Evolutionary conservation across 1,140 invertebrate genomes (phyloP).

Genomic region (Gonioctena quinquepunctata): DNA sequence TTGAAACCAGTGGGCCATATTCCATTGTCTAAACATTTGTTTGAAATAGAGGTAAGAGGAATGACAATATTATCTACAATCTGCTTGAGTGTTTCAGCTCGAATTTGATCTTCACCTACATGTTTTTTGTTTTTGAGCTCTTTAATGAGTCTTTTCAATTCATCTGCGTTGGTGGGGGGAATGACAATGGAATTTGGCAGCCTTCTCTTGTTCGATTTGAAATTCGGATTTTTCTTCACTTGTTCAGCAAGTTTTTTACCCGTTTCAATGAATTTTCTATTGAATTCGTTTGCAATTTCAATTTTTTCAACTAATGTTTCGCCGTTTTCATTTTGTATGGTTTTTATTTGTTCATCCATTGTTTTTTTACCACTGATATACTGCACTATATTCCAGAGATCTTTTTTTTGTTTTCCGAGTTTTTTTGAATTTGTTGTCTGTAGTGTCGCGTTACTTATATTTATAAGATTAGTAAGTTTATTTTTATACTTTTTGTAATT

Average conservation of each 20-base stretch:
- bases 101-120: background rate
- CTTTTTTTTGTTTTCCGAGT: too few relatives aligned
- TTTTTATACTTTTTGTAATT: too few relatives aligned
- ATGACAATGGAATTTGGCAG: background rate
- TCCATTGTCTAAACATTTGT: background rate
- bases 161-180: background rate
- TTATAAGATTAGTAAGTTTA: too few relatives aligned
- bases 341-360: too few relatives aligned
- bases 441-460: too few relatives aligned
- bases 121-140: background rate
- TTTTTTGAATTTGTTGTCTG: too few relatives aligned
- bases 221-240: background rate
- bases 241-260: background rate
- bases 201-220: too few relatives aligned
- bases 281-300: background rate
- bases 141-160: background rate
- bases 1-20: background rate
- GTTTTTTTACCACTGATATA: too few relatives aligned
- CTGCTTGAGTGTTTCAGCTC: slow-evolving; percentile 1
- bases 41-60: background rate
- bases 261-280: background rate
- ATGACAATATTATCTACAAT: background rate
- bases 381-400: too few relatives aligned
- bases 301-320: too few relatives aligned
- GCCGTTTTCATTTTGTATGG: too few relatives aligned